These are phyloP conservation scores for Acestrorhynchus altus DNA, from an alignment of 2,797 vertebrate genomes.

Conservation along the genomic window DNA sequence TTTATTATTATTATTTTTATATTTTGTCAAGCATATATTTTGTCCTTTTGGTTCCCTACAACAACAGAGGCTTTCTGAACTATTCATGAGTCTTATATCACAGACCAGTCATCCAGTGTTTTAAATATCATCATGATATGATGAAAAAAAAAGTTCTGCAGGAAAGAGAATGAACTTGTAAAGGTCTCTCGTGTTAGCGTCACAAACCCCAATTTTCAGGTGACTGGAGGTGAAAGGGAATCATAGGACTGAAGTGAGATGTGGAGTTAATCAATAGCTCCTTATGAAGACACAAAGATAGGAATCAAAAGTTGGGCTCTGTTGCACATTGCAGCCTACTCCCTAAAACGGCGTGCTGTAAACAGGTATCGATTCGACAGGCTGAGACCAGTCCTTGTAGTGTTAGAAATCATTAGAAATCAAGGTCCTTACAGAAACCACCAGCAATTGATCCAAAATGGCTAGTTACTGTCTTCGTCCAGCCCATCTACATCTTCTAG, in stretches of 20 bases:
- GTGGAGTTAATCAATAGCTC: slow-evolving; percentile 65
- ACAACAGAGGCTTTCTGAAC: slow-evolving; percentile 3
- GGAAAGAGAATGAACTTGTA: slow-evolving; percentile 16
- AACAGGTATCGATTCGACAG: slow-evolving; percentile 66
- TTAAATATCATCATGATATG: slow-evolving; percentile 23
- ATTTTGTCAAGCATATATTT: too few relatives aligned
- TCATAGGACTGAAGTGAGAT: slow-evolving; percentile 53
- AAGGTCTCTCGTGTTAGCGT: slow-evolving; percentile 53
- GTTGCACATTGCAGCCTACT: slow-evolving; percentile 52
- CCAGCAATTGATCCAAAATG: not conserved
- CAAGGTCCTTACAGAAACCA: not conserved
- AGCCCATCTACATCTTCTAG: not conserved
- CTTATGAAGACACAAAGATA: slow-evolving; percentile 55
- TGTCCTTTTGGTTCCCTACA: not conserved
- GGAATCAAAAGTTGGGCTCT: slow-evolving; percentile 58
- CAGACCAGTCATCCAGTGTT: not conserved
- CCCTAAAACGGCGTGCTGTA: slow-evolving; percentile 51
- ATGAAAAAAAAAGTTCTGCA: slow-evolving; percentile 2
- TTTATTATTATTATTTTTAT: too few relatives aligned
- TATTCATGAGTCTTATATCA: not conserved
- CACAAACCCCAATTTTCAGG: slow-evolving; percentile 48
- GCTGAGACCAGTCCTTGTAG: slow-evolving; percentile 38
- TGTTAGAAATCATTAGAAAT: not conserved
- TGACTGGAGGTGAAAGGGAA: slow-evolving; percentile 51
- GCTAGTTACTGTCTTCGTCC: not conserved